Percentiles rank a stretch among this genome's conserved stretches.
phyloP scores from a whole-genome alignment of 2,888 invertebrate genomes.

The Campaea margaritaria region DNA sequence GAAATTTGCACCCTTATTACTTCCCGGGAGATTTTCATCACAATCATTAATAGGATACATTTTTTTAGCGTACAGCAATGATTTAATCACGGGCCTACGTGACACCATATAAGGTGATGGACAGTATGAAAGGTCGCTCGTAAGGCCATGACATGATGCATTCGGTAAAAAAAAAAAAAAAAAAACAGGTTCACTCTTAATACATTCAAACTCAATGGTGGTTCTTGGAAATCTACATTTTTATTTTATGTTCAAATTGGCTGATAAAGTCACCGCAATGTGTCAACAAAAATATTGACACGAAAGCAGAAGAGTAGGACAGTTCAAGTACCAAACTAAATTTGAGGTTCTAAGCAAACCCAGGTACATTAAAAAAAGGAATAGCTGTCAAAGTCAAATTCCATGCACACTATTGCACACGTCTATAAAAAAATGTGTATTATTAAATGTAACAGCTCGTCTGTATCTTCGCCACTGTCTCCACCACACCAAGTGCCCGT shows the following conservation, averaged over 20 bases:
- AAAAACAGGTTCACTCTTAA: no score
- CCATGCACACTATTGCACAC: neutral
- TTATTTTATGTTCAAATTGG: no score
- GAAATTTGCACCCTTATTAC: conserved; percentile 14
- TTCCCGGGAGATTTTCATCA: conserved; percentile 15
- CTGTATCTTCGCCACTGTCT: conserved; percentile 5
- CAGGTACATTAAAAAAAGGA: no score
- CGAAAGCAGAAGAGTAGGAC: no score
- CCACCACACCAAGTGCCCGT: conserved; percentile 59
- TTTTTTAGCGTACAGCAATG: conserved; percentile 63
- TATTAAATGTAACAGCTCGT: neutral
- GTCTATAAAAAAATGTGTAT: conserved; percentile 6
- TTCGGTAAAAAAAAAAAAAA: no score
- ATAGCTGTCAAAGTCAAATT: neutral
- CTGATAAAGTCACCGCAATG: no score
- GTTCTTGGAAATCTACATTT: no score
- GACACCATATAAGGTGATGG: neutral
- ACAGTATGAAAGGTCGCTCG: conserved; percentile 8
- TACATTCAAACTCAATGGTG: no score
- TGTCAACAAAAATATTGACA: no score
- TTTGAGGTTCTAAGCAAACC: no score
- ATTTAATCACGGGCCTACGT: conserved; percentile 61
- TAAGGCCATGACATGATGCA: no score
- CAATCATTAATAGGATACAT: conserved; percentile 33
- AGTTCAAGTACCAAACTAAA: no score